Evolutionary conservation across 2,113 vertebrate species (phyloP).

Genomic region (Hiodon tergisus): DNA sequence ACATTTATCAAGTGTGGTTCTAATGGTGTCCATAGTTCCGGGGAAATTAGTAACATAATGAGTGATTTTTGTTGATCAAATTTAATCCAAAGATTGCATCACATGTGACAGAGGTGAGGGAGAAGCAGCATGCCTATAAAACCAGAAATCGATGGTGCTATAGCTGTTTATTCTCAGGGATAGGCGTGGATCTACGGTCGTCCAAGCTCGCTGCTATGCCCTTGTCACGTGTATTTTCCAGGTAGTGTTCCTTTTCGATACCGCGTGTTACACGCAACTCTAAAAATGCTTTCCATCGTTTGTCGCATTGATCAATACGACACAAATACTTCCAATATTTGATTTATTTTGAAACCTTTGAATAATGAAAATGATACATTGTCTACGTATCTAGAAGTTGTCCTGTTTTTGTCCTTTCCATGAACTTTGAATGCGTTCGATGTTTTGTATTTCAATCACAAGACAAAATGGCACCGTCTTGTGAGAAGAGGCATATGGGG

Average conservation of each 20-base stretch:
- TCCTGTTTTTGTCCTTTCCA: not conserved
- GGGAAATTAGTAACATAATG: too few species aligned
- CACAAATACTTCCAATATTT: not conserved
- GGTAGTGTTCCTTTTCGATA: too few species aligned
- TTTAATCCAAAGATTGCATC: conserved; percentile 6
- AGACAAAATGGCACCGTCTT: not conserved
- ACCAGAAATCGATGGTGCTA: conserved; percentile 53
- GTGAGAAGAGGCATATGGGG: not conserved
- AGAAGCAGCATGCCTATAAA: conserved; percentile 32
- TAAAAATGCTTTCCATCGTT: not conserved
- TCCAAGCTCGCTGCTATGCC: conserved; percentile 26
- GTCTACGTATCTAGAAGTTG: not conserved
- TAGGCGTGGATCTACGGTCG: conserved; percentile 39
- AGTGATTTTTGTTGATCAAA: not conserved
- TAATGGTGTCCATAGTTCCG: too few species aligned
- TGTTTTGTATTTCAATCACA: not conserved
- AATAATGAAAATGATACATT: not conserved
- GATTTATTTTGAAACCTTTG: not conserved
- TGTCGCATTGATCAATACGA: conserved; percentile 10
- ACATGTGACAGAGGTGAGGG: conserved; percentile 32
- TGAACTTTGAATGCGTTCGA: not conserved
- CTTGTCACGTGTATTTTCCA: conserved; percentile 25
- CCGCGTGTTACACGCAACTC: conserved; percentile 9
- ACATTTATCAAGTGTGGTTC: too few species aligned
- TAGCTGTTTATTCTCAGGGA: conserved; percentile 51